Conservation (phyloP, 2,888 invertebrate species). For the Luperina testacea region DNA sequence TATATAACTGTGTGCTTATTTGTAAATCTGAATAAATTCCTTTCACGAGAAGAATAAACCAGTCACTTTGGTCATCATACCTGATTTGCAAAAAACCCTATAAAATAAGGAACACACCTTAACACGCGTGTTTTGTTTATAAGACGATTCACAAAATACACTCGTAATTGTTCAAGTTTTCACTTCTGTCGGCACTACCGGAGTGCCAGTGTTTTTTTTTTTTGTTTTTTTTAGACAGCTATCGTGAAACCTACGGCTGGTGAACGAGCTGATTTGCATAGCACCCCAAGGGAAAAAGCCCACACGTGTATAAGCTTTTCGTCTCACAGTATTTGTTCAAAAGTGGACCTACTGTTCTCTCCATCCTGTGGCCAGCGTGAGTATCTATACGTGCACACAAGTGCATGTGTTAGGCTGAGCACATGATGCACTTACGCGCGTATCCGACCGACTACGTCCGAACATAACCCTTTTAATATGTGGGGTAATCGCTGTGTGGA, state of each 20-base stretch:
- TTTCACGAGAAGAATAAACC: no score
- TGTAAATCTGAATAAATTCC: no score
- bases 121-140: no score
- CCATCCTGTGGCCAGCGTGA: slow-evolving; percentile 1
- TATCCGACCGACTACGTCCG: slow-evolving; percentile 26
- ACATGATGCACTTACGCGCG: slow-evolving; percentile 58
- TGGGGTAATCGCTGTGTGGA: slow-evolving; percentile 30
- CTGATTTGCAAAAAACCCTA: no score
- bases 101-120: no score
- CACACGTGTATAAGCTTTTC: neutral
- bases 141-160: no score
- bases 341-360: slow-evolving; percentile 2
- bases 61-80: no score
- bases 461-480: slow-evolving; percentile 34
- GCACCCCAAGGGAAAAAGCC: neutral
- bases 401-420: slow-evolving; percentile 56
- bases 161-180: no score
- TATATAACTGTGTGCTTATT: no score
- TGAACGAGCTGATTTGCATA: neutral
- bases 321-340: neutral
- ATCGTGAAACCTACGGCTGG: neutral
- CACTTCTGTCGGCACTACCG: no score
- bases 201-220: no score
- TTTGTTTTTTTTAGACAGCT: no score
- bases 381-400: slow-evolving; percentile 39